phyloP scores from a whole-genome alignment of 2,113 vertebrate genomes.

The Limanda limanda region DNA sequence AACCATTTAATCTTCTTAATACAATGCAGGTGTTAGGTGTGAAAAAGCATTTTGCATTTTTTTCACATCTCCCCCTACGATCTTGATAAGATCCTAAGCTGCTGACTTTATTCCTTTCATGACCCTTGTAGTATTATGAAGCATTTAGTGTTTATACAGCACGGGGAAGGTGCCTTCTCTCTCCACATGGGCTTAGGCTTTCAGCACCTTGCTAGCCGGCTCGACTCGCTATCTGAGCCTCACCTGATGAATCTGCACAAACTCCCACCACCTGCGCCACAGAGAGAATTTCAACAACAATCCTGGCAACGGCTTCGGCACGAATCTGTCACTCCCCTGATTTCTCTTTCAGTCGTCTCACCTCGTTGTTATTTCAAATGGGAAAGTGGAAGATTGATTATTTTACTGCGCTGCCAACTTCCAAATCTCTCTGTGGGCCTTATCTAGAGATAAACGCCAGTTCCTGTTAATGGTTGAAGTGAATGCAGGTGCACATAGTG shows the following conservation, averaged over 20 bases:
- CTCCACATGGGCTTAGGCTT: constrained; percentile 69
- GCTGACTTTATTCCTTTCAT: constrained; percentile 57
- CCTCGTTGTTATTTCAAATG: constrained; percentile 66
- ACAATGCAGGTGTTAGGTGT: too few species aligned
- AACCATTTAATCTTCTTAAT: too few species aligned
- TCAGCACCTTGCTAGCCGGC: constrained; percentile 72
- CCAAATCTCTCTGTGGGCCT: constrained; percentile 67
- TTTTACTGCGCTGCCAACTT: constrained; percentile 40
- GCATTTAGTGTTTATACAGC: constrained; percentile 74
- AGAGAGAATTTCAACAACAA: constrained; percentile 51
- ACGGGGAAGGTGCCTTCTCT: constrained; percentile 68
- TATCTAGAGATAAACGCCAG: constrained; percentile 58
- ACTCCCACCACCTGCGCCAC: constrained; percentile 64
- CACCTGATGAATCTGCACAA: constrained; percentile 60
- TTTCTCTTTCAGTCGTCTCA: constrained; percentile 61
- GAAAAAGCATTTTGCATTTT: too few species aligned
- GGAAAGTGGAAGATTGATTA: constrained; percentile 72
- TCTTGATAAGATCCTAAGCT: constrained; percentile 23
- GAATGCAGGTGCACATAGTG: constrained; percentile 54
- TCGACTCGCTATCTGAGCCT: constrained; percentile 56
- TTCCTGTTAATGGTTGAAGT: constrained; percentile 48
- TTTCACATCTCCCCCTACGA: too few species aligned
- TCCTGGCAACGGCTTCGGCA: constrained; percentile 54
- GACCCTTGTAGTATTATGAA: constrained; percentile 70
- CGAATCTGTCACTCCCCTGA: constrained; percentile 60